Percentiles rank a stretch among this genome's conserved stretches.
These are phyloP conservation scores for Sturnira hondurensis DNA, from an alignment of 2,113 vertebrate species.

Conservation along the genomic window DNA sequence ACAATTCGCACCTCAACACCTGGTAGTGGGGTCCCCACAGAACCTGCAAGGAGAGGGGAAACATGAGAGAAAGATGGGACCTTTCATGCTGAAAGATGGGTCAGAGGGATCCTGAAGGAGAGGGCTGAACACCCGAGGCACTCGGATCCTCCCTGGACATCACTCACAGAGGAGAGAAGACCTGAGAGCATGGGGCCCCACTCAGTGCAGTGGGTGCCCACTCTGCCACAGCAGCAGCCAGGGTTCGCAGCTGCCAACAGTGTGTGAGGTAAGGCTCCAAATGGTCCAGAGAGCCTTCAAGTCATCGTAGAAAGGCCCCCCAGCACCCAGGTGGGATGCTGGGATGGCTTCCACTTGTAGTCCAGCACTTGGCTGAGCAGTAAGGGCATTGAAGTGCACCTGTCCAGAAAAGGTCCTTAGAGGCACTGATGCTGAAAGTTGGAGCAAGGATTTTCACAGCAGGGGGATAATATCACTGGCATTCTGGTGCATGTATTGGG, in stretches of 20 bases:
- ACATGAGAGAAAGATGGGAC: background rate
- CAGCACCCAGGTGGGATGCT: background rate
- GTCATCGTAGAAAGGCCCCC: background rate
- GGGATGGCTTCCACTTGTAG: background rate
- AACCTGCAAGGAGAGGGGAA: slow-evolving; percentile 78
- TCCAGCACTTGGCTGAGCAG: background rate
- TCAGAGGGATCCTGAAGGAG: too few species aligned
- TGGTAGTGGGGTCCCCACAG: slow-evolving; percentile 91
- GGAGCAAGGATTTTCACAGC: background rate
- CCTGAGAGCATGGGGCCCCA: background rate
- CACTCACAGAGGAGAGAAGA: background rate
- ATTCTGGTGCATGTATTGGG: background rate
- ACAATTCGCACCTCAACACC: slow-evolving; percentile 87
- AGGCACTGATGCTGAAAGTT: background rate
- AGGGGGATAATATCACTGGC: background rate
- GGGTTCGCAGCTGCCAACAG: background rate
- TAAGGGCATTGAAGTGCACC: background rate
- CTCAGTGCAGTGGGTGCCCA: background rate
- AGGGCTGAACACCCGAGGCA: rapidly evolving
- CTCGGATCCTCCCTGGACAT: too few species aligned
- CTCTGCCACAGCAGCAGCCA: background rate
- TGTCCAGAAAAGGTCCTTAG: too few species aligned
- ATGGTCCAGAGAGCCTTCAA: background rate
- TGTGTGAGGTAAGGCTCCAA: background rate
- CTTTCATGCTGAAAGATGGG: too few species aligned